Evolutionary conservation across 2,888 invertebrate species (phyloP), one percentile per base, ranked within the genome.

Genomic region (Dendrolimus pini): DNA sequence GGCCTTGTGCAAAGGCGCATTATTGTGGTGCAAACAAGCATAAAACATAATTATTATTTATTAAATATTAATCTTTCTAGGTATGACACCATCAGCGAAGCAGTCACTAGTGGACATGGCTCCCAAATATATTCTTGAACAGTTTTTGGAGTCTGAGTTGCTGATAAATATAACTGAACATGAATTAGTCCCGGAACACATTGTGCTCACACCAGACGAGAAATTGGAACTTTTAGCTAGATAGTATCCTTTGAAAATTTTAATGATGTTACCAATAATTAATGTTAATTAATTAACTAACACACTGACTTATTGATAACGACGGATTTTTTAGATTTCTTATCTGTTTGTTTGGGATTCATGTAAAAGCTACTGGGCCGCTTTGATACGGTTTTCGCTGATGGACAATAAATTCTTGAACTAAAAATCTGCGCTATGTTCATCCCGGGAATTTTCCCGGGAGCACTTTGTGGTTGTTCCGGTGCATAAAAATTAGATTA

Each of bases 81-180:
- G 99, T 56, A 99, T 99, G 99, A 99, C 99, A 1, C 99, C 99
- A 1, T 98, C 99, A 10, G 99, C 99, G 0, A 99, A 99, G 85
- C 95, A 98, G 88, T 97, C 98, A 0, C 85, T 99, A 54, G 96
- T 96, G 0, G 99, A 99, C 81, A 99, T 99, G 99, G 99, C 99
- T 0, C 99, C 99, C 0, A 99, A 99, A 82, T 99, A 99, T 80
- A 98, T 98, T 70, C 87, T 99, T 64, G 99, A 99, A 85, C 98
- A 99, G 73, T 97, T 98, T 80, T 80, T 97, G 55, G 97, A 97
- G 80, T 97, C 99, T 0, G 99, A 99, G 82, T 89, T 99, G 55
- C 90, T 99, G 56, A 99, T 99, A 66, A 99, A 99, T 78, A 99
- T 99, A 9, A 99, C 99, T 0, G 99, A 99, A 80, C 99, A 99